Percentiles rank a stretch among this genome's conserved stretches.
These are phyloP conservation scores for Meloidogyne hapla DNA, from an alignment of 1,140 invertebrate genomes.

Conservation along the genomic window DNA sequence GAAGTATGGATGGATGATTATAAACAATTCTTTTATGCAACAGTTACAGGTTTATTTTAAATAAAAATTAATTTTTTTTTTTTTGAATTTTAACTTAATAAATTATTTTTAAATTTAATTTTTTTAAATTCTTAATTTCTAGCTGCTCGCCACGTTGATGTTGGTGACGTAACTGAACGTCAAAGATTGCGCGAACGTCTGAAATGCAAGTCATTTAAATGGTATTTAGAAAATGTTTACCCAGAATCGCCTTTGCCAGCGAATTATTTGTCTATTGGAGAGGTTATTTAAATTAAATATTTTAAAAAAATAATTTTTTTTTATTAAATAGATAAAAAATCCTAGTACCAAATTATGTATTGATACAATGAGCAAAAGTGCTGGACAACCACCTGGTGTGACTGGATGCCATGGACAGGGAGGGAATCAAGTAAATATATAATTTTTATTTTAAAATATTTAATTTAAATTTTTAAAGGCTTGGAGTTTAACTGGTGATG, in stretches of 20 bases:
- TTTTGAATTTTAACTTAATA: slow-evolving; percentile 17
- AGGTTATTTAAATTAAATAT: slow-evolving; percentile 64
- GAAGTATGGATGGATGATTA: slow-evolving; percentile 70
- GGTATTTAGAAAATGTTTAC: slow-evolving; percentile 96
- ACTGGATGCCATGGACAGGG: slow-evolving; percentile 49
- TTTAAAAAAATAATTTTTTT: slow-evolving; percentile 65
- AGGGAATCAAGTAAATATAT: slow-evolving; percentile 47
- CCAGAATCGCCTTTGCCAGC: slow-evolving; percentile 76
- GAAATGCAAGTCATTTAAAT: slow-evolving; percentile 92
- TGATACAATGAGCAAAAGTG: slow-evolving; percentile 53
- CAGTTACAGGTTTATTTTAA: slow-evolving; percentile 81
- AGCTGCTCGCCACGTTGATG: slow-evolving; percentile 48
- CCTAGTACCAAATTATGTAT: slow-evolving; percentile 30
- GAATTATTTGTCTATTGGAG: slow-evolving; percentile 38
- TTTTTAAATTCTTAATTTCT: slow-evolving; percentile 17
- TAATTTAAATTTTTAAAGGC: slow-evolving; percentile 31
- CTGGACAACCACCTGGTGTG: slow-evolving; percentile 45
- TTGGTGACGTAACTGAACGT: slow-evolving; percentile 78
- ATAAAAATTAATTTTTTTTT: slow-evolving; percentile 1
- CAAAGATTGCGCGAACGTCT: slow-evolving; percentile 76
- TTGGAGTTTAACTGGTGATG: slow-evolving; percentile 45
- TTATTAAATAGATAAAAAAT: slow-evolving; percentile 36
- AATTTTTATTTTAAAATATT: not conserved
- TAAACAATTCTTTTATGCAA: slow-evolving; percentile 84
- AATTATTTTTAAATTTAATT: not conserved